These are phyloP conservation scores for Marmota flaviventris DNA, from an alignment of 2,113 vertebrate species.

Conservation along the genomic window DNA sequence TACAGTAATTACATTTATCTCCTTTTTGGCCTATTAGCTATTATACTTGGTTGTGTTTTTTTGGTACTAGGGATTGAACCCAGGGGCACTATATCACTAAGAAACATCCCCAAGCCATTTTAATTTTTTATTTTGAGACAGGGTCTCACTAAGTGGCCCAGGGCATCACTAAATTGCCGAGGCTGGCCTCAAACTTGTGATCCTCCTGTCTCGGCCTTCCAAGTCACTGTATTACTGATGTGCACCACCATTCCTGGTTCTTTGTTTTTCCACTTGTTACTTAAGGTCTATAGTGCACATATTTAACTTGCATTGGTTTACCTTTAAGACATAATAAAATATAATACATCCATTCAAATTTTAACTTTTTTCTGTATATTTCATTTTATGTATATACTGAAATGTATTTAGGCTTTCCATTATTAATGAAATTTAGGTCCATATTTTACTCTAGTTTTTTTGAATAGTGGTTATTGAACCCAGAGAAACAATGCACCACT, in stretches of 20 bases:
- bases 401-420: neutral
- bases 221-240: no score
- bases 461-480: no score
- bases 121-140: no score
- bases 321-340: constrained; percentile 50
- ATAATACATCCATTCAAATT: neutral
- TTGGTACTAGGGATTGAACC: no score
- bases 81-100: no score
- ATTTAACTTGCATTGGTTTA: neutral
- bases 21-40: neutral
- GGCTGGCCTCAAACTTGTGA: no score
- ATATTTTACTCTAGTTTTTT: constrained; percentile 9
- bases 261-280: neutral
- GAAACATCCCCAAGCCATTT: no score
- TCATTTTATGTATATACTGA: neutral
- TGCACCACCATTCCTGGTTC: no score
- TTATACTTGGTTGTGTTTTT: neutral
- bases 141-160: no score
- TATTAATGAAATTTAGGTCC: constrained; percentile 40
- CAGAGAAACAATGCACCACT: no score
- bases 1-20: constrained; percentile 4
- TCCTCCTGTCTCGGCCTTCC: no score
- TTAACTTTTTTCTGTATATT: constrained; percentile 30
- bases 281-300: neutral
- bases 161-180: no score